These are phyloP conservation scores for Eudemis profundana DNA, from an alignment of 2,888 invertebrate genomes.

Conservation along the genomic window DNA sequence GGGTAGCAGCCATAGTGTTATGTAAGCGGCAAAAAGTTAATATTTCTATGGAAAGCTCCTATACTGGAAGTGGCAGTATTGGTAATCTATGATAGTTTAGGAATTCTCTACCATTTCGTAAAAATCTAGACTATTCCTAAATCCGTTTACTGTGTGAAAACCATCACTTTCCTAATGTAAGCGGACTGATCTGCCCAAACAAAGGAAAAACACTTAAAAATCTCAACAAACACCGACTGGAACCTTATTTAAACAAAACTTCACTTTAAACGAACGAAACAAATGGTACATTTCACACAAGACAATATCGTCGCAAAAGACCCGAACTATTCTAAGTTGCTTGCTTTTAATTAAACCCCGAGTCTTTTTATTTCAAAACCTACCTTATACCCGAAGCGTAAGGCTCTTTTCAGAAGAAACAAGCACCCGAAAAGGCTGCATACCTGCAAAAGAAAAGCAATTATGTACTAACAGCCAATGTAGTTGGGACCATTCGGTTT, in stretches of 20 bases:
- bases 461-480: conserved; percentile 43
- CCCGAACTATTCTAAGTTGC: conserved; percentile 36
- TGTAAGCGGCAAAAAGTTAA: too few relatives aligned
- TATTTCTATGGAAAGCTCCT: too few relatives aligned
- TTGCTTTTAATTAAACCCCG: conserved; percentile 38
- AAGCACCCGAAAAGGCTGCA: conserved; percentile 25
- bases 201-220: conserved; percentile 4
- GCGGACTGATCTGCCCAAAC: not conserved
- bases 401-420: not conserved
- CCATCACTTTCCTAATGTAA: too few relatives aligned
- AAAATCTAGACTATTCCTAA: too few relatives aligned
- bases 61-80: too few relatives aligned
- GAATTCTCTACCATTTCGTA: too few relatives aligned
- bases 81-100: too few relatives aligned
- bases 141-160: too few relatives aligned
- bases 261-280: conserved; percentile 25
- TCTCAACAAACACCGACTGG: conserved; percentile 8
- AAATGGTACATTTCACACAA: conserved; percentile 31
- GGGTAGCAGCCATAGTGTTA: too few relatives aligned
- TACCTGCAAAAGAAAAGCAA: conserved; percentile 44
- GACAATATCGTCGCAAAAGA: conserved; percentile 26
- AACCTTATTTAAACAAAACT: conserved; percentile 30
- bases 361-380: conserved; percentile 14
- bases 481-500: conserved; percentile 36
- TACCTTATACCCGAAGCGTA: conserved; percentile 9